Evolutionary conservation across 1,140 invertebrate genomes (phyloP), one percentile per base, ranked within the genome.

Genomic region (Drosophila paulistorum): DNA sequence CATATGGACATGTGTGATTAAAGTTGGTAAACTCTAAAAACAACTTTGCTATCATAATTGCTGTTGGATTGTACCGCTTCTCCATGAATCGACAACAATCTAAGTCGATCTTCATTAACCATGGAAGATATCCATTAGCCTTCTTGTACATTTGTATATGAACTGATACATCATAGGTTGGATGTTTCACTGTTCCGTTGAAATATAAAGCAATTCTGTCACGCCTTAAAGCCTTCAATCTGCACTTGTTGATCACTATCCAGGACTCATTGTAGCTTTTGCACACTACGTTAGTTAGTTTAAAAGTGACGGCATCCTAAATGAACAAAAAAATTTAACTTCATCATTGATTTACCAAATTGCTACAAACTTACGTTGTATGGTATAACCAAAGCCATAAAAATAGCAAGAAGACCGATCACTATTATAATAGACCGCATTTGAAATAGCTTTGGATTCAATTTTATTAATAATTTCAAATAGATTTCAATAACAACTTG

Each of bases 1-100:
- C 30, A 58, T 58, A 58, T 7, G 58, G 58, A 60, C 58, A 60
- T 3, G 58, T 20, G 7, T 60, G 58, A 60, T 60, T 41, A n/a
- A 60, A 41, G 10, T 60, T 60, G 14, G 58, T 37, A 7, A 60
- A 60, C 17, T 17, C 58, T 10, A 10, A 17, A 17, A 17, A 20
- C 17, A 60, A 20, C 2, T 4, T 23, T 11, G 6, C 4, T 20
- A 60, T 39, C 7, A 60, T 0, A 9, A 14, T 41, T 1, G 17
- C 58, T 5, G 7, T 30, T 11, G 37, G 58, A 60, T 60, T 60
- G 7, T 11, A 39, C 1, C 3, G 13, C 1, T 60, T 39, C 4
- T 7, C 2, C 1, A 60, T 2, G 17, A 60, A 60, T 13, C 35
- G 35, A 20, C 37, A 60, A 6, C 26, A 7, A 41, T 60, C 58